phyloP scores from a whole-genome alignment of 2,888 invertebrate genomes.

The Hedychridium roseum region DNA sequence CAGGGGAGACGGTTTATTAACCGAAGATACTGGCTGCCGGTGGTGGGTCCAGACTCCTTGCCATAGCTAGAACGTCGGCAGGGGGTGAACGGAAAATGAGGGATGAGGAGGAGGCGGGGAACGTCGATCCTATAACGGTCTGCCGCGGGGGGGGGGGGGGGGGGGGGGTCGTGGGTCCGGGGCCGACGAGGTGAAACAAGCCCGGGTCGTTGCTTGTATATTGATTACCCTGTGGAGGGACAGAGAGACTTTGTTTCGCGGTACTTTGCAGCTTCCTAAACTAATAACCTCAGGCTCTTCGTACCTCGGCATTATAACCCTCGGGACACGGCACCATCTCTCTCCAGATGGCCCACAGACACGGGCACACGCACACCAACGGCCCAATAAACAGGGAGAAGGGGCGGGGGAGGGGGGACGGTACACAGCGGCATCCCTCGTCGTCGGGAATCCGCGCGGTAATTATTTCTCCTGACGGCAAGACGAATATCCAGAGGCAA shows the following conservation, averaged over 20 bases:
- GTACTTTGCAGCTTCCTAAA: conserved; percentile 55
- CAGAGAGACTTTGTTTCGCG: conserved; percentile 47
- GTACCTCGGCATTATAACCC: conserved; percentile 40
- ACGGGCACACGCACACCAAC: too few relatives aligned
- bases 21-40: conserved; percentile 26
- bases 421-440: too few relatives aligned
- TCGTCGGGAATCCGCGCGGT: conserved; percentile 32
- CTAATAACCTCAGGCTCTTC: conserved; percentile 54
- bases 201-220: conserved; percentile 49
- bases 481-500: conserved; percentile 39
- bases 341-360: too few relatives aligned
- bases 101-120: conserved; percentile 6
- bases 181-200: conserved; percentile 32
- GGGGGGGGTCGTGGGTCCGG: background rate
- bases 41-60: too few relatives aligned
- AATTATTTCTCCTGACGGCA: conserved; percentile 45
- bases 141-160: conserved; percentile 8
- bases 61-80: background rate
- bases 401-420: too few relatives aligned
- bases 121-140: conserved; percentile 20
- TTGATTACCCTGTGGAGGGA: conserved; percentile 51
- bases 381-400: too few relatives aligned
- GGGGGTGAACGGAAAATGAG: background rate
- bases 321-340: too few relatives aligned
- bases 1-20: conserved; percentile 36